Percentiles rank a stretch among this genome's conserved stretches.
Conservation (phyloP, 2,113 vertebrate species). For the Onychorhynchus coronatus region DNA sequence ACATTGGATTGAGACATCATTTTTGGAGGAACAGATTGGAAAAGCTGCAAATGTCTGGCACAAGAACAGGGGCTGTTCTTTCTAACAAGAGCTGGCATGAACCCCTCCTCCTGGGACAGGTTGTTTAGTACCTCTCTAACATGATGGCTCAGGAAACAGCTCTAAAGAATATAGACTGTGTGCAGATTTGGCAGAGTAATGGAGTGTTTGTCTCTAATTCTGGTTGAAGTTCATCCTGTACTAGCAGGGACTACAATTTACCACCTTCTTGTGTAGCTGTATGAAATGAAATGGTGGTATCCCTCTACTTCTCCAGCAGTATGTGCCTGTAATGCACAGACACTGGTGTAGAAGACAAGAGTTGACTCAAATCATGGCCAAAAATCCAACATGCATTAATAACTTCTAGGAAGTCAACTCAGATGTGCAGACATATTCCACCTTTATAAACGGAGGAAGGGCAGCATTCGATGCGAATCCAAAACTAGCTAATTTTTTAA, state of each 20-base stretch:
- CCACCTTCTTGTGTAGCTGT: neutral
- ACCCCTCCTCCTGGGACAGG: neutral
- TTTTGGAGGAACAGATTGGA: slow-evolving; percentile 10
- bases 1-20: neutral
- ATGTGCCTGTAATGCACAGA: neutral
- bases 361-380: neutral
- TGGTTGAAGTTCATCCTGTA: neutral
- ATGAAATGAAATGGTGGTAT: neutral
- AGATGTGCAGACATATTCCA: neutral
- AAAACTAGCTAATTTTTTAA: neutral
- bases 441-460: neutral
- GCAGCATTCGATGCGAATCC: neutral
- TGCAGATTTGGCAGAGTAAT: neutral
- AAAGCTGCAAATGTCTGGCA: neutral
- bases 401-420: neutral
- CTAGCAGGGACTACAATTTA: neutral
- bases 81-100: neutral
- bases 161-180: neutral
- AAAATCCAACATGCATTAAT: neutral
- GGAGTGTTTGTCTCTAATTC: neutral
- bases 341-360: neutral
- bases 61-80: neutral
- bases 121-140: neutral
- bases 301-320: neutral
- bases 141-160: neutral